Conservation (phyloP, 37 sponge, comb jelly and placozoan species). For the Amphimedon queenslandica region DNA sequence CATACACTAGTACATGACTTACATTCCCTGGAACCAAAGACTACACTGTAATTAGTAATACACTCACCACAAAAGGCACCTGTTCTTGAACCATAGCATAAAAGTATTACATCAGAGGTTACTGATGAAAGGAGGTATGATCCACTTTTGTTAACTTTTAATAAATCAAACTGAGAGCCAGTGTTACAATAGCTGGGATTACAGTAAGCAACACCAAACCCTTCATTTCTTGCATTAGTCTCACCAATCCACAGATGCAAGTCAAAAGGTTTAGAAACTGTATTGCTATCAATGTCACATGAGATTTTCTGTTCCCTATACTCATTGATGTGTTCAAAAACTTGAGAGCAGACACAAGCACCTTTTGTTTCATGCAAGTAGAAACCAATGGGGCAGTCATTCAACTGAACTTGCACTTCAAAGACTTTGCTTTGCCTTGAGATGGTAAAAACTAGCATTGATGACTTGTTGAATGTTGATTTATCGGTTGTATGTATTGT, state of each 20-base stretch:
- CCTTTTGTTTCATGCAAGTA: not conserved
- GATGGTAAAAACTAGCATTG: not conserved
- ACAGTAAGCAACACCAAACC: too few species aligned
- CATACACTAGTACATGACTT: slow-evolving; percentile 3
- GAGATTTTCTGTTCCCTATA: not conserved
- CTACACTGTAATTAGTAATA: slow-evolving; percentile 15
- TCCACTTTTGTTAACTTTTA: not conserved
- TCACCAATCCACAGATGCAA: not conserved
- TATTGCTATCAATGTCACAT: not conserved
- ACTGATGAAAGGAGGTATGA: not conserved
- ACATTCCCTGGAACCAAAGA: slow-evolving; percentile 21
- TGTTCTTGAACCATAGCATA: not conserved
- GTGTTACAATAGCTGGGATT: too few species aligned
- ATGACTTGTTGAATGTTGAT: not conserved
- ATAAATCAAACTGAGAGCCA: not conserved
- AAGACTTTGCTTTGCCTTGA: not conserved
- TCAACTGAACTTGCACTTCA: not conserved
- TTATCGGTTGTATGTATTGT: not conserved
- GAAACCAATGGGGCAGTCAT: not conserved
- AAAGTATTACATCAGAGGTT: not conserved
- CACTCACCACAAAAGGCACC: slow-evolving; percentile 7
- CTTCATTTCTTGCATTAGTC: not conserved
- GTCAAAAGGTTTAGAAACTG: not conserved
- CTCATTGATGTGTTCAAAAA: not conserved
- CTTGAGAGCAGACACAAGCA: not conserved